Evolutionary conservation across 2,888 invertebrate species (phyloP).

Genomic region (Cephus sareptanus): DNA sequence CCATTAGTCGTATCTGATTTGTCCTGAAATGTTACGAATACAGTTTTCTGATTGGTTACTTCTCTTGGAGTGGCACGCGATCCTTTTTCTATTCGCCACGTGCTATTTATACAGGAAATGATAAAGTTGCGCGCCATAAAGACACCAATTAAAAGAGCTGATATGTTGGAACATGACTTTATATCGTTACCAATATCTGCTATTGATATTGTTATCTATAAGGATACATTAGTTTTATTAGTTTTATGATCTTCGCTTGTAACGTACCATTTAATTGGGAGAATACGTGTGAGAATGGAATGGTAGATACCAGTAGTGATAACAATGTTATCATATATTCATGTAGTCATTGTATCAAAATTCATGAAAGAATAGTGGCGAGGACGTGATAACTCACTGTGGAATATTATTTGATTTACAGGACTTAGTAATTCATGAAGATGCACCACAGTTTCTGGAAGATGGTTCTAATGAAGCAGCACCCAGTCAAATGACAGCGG

Average conservation of each 20-base stretch:
- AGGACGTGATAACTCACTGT: background rate
- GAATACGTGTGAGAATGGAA: background rate
- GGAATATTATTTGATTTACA: conserved; percentile 22
- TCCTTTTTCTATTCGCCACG: background rate
- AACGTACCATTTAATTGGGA: background rate
- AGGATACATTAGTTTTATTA: background rate
- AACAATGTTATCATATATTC: background rate
- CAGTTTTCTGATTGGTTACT: conserved; percentile 10
- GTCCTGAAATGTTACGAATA: background rate
- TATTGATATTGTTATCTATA: background rate
- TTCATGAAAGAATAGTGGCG: background rate
- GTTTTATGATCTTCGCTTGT: background rate
- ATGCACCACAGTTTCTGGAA: conserved; percentile 61
- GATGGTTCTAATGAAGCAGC: conserved; percentile 70
- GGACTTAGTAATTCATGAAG: conserved; percentile 63
- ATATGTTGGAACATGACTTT: background rate
- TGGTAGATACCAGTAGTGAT: background rate
- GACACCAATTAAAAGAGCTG: background rate
- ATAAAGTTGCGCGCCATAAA: background rate
- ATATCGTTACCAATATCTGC: background rate
- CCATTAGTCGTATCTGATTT: conserved; percentile 12
- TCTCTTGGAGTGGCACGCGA: background rate
- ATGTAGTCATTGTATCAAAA: background rate
- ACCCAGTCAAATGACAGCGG: conserved; percentile 51
- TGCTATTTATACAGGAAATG: background rate